Conservation (phyloP, 2,113 vertebrate species). For the Pelodiscus sinensis region DNA sequence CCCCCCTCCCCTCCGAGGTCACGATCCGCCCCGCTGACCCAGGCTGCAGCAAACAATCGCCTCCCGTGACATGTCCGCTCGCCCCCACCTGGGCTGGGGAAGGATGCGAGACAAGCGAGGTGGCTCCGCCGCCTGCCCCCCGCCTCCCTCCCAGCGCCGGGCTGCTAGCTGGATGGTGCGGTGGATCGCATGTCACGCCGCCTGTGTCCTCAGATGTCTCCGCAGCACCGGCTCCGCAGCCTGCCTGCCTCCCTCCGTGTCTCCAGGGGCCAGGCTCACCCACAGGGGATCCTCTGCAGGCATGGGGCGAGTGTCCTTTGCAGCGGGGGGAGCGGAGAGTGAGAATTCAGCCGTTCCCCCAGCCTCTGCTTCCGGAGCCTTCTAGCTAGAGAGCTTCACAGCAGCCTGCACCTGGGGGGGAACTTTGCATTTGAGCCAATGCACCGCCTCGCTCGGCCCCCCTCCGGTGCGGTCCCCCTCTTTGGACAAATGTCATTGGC, state of each 20-base stretch:
- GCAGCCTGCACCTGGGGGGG: slow-evolving; percentile 1
- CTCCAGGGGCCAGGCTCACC: background rate
- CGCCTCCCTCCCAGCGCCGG: background rate
- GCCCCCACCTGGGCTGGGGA: background rate
- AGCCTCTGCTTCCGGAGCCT: background rate
- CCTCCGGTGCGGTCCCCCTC: background rate
- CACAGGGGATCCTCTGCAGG: background rate
- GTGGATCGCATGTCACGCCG: background rate
- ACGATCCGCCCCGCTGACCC: slow-evolving; percentile 56
- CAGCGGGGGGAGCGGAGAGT: background rate
- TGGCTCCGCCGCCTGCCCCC: background rate
- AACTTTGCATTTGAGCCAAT: background rate
- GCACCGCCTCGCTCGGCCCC: background rate
- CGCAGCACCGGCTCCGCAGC: background rate
- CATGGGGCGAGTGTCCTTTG: background rate
- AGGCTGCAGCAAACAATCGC: slow-evolving; percentile 68
- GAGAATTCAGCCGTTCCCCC: no score
- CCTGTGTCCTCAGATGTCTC: background rate
- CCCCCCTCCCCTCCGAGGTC: background rate
- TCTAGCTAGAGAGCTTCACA: background rate
- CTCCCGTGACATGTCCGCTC: slow-evolving; percentile 59
- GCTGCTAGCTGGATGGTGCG: background rate
- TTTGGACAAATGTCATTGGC: background rate
- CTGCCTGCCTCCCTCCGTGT: background rate
- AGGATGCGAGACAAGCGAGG: background rate